Base-by-base conservation (phyloP, 2,797 vertebrate species). In the Sciurus carolinensis region DNA sequence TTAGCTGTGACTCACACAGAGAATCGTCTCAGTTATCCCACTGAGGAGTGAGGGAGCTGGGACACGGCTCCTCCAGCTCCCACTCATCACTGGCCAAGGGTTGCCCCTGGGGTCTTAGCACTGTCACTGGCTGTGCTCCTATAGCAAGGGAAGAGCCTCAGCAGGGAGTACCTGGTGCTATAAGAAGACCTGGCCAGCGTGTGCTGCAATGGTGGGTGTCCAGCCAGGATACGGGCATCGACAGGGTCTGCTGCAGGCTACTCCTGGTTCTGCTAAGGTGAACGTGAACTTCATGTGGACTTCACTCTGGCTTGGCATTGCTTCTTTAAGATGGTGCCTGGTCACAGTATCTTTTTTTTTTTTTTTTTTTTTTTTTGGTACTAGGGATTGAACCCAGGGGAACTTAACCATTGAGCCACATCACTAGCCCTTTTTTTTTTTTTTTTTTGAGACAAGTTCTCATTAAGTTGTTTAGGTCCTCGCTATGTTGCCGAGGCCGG, bases 171-270 rank as follows among this genome's bases (percentile, higher is more conserved):
- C 44, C 44, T 47, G 44, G 44, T 47, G 44, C 24, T 76, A 28
- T 42, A n/a, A 15, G 10, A 11, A 64, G 57, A 42, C 52, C 6
- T 0, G 10, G 62, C 71, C 24, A 14, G 22, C 3, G 0, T 0
- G 2, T 5, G 5, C 36, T 28, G 44, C 44, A 30, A 22, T 22
- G 69, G 50, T 30, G 39, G 47, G 36, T 39, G 54, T 18, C 20
- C 54, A 57, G 2, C 52, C 5, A 39, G 80, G 86, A 13, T 7
- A 0, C 0, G 3, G 30, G 47, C 54, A 14, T 15, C 0, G 22
- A 2, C 15, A 7, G 77, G 9, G 62, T 66, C 73, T 28, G 39
- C 7, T 26, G 3, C 14, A 50, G n/a, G 44, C 18, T 8, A 59
- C 10, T 8, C 39, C 57, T 28, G n/a, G 50, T 50, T 30, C 15